Percentiles rank a stretch among this genome's conserved stretches.
Evolutionary conservation across 2,113 vertebrate genomes (phyloP).

Genomic region (Cichladusa arquata): DNA sequence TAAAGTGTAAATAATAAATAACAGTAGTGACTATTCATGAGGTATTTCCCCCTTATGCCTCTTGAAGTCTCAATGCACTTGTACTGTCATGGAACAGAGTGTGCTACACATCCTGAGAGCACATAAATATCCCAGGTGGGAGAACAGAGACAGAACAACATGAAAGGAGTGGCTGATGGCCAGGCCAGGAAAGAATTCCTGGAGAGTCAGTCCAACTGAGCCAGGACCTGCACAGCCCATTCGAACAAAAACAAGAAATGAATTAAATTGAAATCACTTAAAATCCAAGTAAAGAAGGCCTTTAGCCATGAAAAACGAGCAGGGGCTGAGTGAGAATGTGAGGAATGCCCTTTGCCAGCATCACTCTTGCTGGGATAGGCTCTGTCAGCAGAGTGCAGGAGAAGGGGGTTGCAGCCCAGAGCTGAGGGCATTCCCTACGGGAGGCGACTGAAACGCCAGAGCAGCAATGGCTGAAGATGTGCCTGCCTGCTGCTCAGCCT

Average conservation of each 20-base stretch:
- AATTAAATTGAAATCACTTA: background rate
- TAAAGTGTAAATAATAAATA: conserved; percentile 30
- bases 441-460: fast-evolving
- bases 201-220: background rate
- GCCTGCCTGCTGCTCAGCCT: background rate
- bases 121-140: background rate
- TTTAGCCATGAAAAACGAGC: background rate
- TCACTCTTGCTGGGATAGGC: background rate
- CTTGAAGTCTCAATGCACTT: background rate
- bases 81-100: background rate
- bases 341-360: background rate
- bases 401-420: fast-evolving
- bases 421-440: background rate
- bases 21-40: background rate
- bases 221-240: background rate
- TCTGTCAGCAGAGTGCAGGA: background rate
- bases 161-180: background rate
- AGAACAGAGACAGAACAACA: background rate
- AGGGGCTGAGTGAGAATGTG: background rate
- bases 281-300: background rate
- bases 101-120: background rate
- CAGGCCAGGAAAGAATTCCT: background rate
- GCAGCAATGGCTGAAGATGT: fast-evolving
- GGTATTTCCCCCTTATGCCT: background rate
- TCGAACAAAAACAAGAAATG: background rate